Base-by-base conservation (phyloP, 2,797 vertebrate genomes). In the Kryptolebias ocellatus region DNA sequence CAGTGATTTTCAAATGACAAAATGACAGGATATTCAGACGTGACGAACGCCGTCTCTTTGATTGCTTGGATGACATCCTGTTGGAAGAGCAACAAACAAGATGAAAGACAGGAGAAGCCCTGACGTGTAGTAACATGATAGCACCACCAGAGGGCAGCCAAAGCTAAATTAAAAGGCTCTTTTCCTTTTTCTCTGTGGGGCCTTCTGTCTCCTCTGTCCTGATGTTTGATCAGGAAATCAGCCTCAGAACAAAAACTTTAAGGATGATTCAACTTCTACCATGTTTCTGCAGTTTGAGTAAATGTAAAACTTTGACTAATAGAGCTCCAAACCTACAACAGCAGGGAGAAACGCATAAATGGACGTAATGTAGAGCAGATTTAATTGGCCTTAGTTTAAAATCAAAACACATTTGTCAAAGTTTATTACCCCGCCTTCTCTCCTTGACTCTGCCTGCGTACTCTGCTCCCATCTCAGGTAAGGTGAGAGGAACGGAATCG, bases 1-100 rank as follows among this genome's bases (percentile, higher is more conserved):
- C 98, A 99, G 80, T 99, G 98, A 88, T 99, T 99, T 93, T 99
- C 97, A 89, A 99, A 99, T 10, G 97, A 99, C 86, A 99, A 93
- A 88, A 99, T 98, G 62, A 99, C 96, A 28, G 98, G 98, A 70
- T 95, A 98, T 0, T 97, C 95, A 2, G 98, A 96, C 1, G 97
- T 97, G 72, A 97, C 95, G 84, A 99, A 99, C 0, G 97, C 98
- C 0, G 98, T 99, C 78, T 99, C 98, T 87, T 90, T 98, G 92
- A 99, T 99, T 79, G 98, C 97, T 89, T 97, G 96, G 88, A 99
- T 97, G 39, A 99, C 98, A 80, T 99, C 98, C 98, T 99, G 79
- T 53, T 53, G 39, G 2, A 67, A 29, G 15, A 54, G 49, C 34
- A 27, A 53, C 29, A 16, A 55, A 49, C 5, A 47, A 34, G 8